Evolutionary conservation across 2,113 vertebrate species (phyloP).

Genomic region (Ameiurus melas): DNA sequence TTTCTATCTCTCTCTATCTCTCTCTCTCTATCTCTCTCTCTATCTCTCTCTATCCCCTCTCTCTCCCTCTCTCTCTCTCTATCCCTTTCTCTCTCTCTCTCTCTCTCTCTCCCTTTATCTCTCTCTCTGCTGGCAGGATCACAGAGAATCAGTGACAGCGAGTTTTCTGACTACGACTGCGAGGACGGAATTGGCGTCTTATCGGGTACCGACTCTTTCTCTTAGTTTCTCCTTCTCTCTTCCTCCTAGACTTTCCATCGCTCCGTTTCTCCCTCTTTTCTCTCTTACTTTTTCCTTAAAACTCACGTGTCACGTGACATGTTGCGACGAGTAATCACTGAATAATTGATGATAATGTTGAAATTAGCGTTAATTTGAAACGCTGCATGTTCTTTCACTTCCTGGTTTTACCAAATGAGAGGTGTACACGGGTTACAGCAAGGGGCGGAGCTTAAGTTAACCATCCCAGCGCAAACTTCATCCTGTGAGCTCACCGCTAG

Average conservation of each 20-base stretch:
- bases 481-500: background rate
- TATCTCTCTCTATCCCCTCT: background rate
- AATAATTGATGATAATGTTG: background rate
- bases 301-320: background rate
- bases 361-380: background rate
- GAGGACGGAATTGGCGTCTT: constrained; percentile 92
- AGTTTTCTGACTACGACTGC: constrained; percentile 95
- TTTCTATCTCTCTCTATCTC: background rate
- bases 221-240: background rate
- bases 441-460: background rate
- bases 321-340: background rate
- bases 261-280: background rate
- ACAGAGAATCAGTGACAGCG: constrained; percentile 91
- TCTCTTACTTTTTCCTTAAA: background rate
- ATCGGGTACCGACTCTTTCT: constrained; percentile 75
- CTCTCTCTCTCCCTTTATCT: constrained; percentile 7
- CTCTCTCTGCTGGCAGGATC: constrained; percentile 74
- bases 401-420: background rate
- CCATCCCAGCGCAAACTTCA: background rate
- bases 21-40: constrained; percentile 8
- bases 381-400: background rate
- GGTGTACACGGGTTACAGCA: background rate
- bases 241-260: background rate
- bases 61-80: constrained; percentile 4
- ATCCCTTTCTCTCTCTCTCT: background rate